phyloP scores from a whole-genome alignment of 2,113 vertebrate genomes.

The Notothenia rossii region DNA sequence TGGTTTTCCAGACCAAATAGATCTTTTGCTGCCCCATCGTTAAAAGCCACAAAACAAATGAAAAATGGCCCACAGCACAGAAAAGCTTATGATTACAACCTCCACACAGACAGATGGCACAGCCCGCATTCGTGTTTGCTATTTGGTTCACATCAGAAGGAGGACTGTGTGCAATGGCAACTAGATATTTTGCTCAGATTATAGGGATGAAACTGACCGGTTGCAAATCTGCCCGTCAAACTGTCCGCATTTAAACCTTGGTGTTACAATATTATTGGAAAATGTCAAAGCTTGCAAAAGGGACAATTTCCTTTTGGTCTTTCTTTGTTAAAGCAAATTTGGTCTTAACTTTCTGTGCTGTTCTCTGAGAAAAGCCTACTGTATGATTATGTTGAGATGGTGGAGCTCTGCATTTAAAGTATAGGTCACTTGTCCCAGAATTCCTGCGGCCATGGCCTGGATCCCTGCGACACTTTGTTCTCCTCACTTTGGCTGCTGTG shows the following conservation, averaged over 20 bases:
- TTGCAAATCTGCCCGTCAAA: slow-evolving; percentile 39
- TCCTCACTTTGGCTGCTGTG: slow-evolving; percentile 66
- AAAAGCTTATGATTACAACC: slow-evolving; percentile 80
- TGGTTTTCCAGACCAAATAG: slow-evolving; percentile 69
- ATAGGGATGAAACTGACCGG: slow-evolving; percentile 61
- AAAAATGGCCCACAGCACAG: slow-evolving; percentile 74
- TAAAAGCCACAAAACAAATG: slow-evolving; percentile 81
- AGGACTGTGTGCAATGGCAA: slow-evolving; percentile 49
- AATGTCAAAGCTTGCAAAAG: slow-evolving; percentile 18
- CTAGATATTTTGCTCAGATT: slow-evolving; percentile 67
- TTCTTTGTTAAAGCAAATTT: slow-evolving; percentile 18
- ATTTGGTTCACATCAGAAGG: slow-evolving; percentile 64
- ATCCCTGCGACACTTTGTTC: slow-evolving; percentile 77
- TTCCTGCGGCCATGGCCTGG: slow-evolving; percentile 76
- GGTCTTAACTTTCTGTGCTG: slow-evolving; percentile 34
- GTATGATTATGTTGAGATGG: slow-evolving; percentile 73
- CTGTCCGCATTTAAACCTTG: slow-evolving; percentile 23
- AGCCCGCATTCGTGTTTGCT: slow-evolving; percentile 66
- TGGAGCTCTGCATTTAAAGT: slow-evolving; percentile 69
- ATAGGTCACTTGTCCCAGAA: slow-evolving; percentile 83
- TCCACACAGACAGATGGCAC: slow-evolving; percentile 71
- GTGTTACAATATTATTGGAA: slow-evolving; percentile 35
- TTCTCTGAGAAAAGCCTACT: slow-evolving; percentile 55
- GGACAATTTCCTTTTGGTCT: slow-evolving; percentile 7
- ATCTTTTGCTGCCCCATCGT: slow-evolving; percentile 66